Evolutionary conservation across 2,797 vertebrate genomes (phyloP).

Genomic region (Fistularia commersonii): DNA sequence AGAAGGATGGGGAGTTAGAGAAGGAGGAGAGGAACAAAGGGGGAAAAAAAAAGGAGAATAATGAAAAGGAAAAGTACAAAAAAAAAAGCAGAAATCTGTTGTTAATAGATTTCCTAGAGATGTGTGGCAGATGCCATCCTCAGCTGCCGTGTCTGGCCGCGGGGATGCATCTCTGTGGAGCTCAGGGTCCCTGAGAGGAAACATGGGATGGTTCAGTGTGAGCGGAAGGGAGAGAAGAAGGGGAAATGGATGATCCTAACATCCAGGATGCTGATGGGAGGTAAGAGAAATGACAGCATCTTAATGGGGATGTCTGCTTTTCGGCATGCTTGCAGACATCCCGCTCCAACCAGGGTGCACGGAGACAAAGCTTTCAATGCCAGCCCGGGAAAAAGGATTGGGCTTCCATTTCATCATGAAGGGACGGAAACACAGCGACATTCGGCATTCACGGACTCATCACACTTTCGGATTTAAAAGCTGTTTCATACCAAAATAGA

Average conservation of each 20-base stretch:
- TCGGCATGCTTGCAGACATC: constrained; percentile 77
- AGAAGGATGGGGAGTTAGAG: constrained; percentile 70
- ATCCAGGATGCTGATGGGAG: constrained; percentile 62
- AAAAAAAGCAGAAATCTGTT: constrained; percentile 87
- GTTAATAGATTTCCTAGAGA: constrained; percentile 84
- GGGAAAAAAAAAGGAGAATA: constrained; percentile 47
- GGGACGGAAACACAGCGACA: too few relatives aligned
- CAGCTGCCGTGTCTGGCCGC: constrained; percentile 53
- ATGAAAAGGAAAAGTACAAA: constrained; percentile 61
- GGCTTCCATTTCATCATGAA: constrained; percentile 14
- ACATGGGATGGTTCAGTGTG: constrained; percentile 61
- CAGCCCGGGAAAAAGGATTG: constrained; percentile 16
- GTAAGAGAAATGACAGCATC: constrained; percentile 67
- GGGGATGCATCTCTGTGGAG: constrained; percentile 59
- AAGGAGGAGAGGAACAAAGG: constrained; percentile 52
- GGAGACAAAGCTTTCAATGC: constrained; percentile 78
- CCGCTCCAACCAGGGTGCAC: constrained; percentile 66
- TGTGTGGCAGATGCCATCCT: constrained; percentile 69
- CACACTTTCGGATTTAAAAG: constrained; percentile 10
- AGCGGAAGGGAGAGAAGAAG: constrained; percentile 31
- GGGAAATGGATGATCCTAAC: constrained; percentile 39
- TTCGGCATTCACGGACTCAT: too few relatives aligned
- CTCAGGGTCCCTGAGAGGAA: constrained; percentile 65
- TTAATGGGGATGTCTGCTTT: constrained; percentile 69
- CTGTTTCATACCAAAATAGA: neutral